phyloP scores from a whole-genome alignment of 1,140 invertebrate species.

The Drosophila orena region DNA sequence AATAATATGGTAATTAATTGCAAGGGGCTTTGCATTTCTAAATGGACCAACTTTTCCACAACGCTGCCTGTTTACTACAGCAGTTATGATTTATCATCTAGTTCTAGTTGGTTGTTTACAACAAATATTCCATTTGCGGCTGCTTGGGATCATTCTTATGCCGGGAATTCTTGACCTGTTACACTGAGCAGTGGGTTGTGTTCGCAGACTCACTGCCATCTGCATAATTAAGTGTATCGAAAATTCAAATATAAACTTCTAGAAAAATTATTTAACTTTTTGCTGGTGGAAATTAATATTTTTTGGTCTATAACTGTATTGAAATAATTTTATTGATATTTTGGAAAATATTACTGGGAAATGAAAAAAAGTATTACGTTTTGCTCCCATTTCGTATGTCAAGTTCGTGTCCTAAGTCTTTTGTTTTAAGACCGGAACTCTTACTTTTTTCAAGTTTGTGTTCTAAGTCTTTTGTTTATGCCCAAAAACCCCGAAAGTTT shows the following conservation, averaged over 20 bases:
- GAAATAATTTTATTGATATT: too few species aligned
- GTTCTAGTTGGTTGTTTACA: neutral
- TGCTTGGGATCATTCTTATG: neutral
- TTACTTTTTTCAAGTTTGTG: slow-evolving; percentile 41
- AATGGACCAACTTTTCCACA: slow-evolving; percentile 28
- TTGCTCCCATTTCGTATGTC: neutral
- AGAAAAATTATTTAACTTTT: too few species aligned
- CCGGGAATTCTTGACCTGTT: slow-evolving; percentile 33
- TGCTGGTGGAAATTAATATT: too few species aligned
- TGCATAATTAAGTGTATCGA: neutral
- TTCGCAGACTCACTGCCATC: neutral
- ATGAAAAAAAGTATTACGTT: neutral
- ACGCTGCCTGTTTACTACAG: slow-evolving; percentile 26
- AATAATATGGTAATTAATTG: slow-evolving; percentile 6
- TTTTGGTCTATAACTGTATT: too few species aligned
- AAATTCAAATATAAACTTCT: neutral
- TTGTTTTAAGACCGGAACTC: neutral
- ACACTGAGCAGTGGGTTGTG: neutral
- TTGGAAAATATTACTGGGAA: too few species aligned
- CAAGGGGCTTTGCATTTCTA: slow-evolving; percentile 9
- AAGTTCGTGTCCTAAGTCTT: slow-evolving; percentile 12
- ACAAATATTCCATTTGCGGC: slow-evolving; percentile 14
- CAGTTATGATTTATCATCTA: slow-evolving; percentile 14
- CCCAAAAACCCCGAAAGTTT: neutral
- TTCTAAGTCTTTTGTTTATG: slow-evolving; percentile 59